Evolutionary conservation across 2,888 invertebrate species (phyloP).

Genomic region (Xestia ashworthii): DNA sequence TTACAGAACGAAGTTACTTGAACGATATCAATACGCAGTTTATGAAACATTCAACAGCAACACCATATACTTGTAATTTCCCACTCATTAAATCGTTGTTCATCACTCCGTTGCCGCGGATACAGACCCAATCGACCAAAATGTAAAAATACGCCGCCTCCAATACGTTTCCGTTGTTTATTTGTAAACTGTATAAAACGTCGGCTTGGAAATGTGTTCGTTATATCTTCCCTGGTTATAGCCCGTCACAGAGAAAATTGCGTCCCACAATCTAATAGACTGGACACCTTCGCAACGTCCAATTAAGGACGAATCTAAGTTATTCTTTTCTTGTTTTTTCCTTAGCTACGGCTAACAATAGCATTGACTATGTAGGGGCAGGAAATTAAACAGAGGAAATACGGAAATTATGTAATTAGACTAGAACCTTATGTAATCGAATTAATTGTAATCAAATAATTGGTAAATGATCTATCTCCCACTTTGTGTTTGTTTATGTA

Average conservation of each 20-base stretch:
- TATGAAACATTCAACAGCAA: background rate
- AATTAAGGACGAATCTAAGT: slow-evolving; percentile 78
- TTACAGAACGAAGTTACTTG: background rate
- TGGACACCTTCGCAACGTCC: slow-evolving; percentile 74
- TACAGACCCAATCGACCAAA: slow-evolving; percentile 31
- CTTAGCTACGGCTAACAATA: slow-evolving; percentile 44
- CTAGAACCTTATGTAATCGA: background rate
- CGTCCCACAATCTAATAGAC: slow-evolving; percentile 76
- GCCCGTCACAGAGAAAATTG: slow-evolving; percentile 75
- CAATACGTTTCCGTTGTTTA: slow-evolving; percentile 67
- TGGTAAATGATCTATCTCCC: background rate
- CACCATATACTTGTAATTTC: background rate
- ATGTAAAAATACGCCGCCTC: slow-evolving; percentile 34
- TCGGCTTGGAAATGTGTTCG: slow-evolving; percentile 69
- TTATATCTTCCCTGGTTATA: slow-evolving; percentile 69
- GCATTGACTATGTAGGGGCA: background rate
- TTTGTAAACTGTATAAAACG: slow-evolving; percentile 62
- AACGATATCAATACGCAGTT: background rate
- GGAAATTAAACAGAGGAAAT: slow-evolving; percentile 24
- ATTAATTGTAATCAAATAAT: background rate
- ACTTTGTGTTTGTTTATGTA: background rate
- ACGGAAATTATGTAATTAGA: background rate
- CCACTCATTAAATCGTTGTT: slow-evolving; percentile 17
- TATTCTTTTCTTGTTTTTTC: slow-evolving; percentile 70
- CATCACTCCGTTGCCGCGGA: slow-evolving; percentile 2